Conservation (phyloP, 2,113 vertebrate species). For the Dendropsophus ebraccatus region DNA sequence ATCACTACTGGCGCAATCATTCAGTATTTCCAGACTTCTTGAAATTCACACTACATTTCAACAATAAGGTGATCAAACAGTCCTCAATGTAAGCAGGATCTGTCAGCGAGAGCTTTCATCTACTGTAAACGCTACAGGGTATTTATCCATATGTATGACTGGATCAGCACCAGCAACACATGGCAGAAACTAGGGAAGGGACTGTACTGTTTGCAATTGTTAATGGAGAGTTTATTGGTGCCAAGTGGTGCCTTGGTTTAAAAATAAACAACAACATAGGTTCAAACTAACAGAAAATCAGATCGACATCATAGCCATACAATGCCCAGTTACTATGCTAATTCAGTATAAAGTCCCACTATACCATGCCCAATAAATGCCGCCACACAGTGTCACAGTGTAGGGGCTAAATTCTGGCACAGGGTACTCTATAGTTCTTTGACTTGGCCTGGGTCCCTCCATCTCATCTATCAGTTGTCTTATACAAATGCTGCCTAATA, state of each 20-base stretch:
- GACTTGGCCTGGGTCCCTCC: too few species aligned
- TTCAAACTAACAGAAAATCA: neutral
- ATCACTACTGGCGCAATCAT: conserved; percentile 1
- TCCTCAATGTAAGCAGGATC: neutral
- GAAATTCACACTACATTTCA: neutral
- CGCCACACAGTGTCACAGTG: too few species aligned
- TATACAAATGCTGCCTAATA: too few species aligned
- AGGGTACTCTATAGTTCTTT: too few species aligned
- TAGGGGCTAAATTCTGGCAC: too few species aligned
- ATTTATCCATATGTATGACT: neutral
- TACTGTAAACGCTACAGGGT: neutral
- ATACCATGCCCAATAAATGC: too few species aligned
- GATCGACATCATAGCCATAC: too few species aligned
- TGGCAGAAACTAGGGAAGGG: neutral
- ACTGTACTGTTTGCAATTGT: neutral
- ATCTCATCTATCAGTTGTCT: too few species aligned
- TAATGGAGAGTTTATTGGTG: neutral
- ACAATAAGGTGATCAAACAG: conserved; percentile 6
- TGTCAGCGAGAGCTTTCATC: conserved; percentile 7
- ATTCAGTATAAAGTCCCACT: too few species aligned
- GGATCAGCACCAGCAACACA: neutral
- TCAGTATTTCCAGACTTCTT: conserved; percentile 7
- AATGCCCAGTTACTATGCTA: too few species aligned
- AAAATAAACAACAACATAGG: too few species aligned
- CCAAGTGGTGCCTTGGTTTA: neutral